phyloP scores from a whole-genome alignment of 2,113 vertebrate genomes.

The Dasyprocta punctata region DNA sequence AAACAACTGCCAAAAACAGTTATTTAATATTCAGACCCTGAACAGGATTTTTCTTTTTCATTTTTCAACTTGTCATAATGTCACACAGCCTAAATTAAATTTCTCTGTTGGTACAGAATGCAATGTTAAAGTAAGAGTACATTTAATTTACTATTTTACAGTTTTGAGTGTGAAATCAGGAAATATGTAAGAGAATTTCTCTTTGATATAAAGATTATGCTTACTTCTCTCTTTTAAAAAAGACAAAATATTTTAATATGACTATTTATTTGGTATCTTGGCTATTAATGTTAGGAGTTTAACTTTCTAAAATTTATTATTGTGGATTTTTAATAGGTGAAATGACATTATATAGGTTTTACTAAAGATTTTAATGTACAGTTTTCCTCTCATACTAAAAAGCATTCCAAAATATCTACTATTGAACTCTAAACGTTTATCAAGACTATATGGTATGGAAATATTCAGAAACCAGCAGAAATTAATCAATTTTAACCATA shows the following conservation, averaged over 20 bases:
- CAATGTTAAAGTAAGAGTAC: slow-evolving; percentile 67
- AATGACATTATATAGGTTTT: slow-evolving; percentile 75
- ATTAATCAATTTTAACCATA: slow-evolving; percentile 81
- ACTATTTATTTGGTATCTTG: slow-evolving; percentile 83
- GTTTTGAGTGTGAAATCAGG: slow-evolving; percentile 77
- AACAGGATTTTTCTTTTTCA: slow-evolving; percentile 27
- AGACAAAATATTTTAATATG: slow-evolving; percentile 73
- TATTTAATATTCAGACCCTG: slow-evolving; percentile 13
- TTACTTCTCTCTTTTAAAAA: slow-evolving; percentile 79
- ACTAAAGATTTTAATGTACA: slow-evolving; percentile 79
- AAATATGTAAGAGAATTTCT: slow-evolving; percentile 73
- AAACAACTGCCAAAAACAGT: slow-evolving; percentile 40
- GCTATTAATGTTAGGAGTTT: slow-evolving; percentile 79
- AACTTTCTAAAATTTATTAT: slow-evolving; percentile 78
- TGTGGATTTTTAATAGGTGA: slow-evolving; percentile 67
- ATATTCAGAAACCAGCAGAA: slow-evolving; percentile 80
- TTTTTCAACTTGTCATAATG: slow-evolving; percentile 42
- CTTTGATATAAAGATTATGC: slow-evolving; percentile 72
- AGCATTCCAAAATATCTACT: slow-evolving; percentile 74
- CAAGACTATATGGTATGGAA: slow-evolving; percentile 79
- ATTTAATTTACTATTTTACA: slow-evolving; percentile 71
- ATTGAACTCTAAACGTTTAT: slow-evolving; percentile 79
- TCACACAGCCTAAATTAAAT: slow-evolving; percentile 32
- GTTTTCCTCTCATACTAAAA: slow-evolving; percentile 70
- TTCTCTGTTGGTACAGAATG: slow-evolving; percentile 59